Evolutionary conservation across 2,113 vertebrate genomes (phyloP).

Genomic region (Ceyx cyanopectus): DNA sequence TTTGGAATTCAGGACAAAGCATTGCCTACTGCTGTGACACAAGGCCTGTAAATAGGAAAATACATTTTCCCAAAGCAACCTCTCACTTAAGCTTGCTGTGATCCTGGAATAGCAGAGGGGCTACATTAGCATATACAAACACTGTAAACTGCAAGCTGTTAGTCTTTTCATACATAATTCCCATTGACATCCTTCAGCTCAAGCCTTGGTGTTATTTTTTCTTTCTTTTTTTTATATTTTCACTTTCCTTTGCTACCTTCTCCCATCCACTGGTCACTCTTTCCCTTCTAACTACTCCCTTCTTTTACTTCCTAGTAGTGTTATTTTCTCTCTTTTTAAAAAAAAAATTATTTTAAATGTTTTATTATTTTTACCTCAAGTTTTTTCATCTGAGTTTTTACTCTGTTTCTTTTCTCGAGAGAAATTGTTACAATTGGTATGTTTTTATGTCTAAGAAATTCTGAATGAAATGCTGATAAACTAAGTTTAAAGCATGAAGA

Average conservation of each 20-base stretch:
- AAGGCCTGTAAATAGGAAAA: constrained; percentile 11
- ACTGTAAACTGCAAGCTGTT: not conserved
- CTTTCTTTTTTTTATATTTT: not conserved
- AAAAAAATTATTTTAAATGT: not conserved
- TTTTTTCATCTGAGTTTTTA: not conserved
- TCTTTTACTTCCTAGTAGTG: not conserved
- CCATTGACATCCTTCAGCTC: not conserved
- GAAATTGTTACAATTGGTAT: not conserved
- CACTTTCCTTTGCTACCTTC: not conserved
- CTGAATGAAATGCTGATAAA: not conserved
- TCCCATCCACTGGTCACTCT: not conserved
- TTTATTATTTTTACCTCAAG: not conserved
- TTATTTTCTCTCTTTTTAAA: not conserved
- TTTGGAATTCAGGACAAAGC: not conserved
- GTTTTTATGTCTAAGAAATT: not conserved
- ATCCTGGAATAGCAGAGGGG: not conserved
- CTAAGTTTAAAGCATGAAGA: not conserved
- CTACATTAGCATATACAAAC: not conserved
- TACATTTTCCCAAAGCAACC: not conserved
- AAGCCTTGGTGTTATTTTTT: not conserved
- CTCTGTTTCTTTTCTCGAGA: not conserved
- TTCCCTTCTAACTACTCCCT: not conserved
- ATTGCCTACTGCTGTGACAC: constrained; percentile 7
- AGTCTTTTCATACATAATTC: constrained; percentile 3
- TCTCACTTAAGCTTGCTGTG: not conserved